Conservation (phyloP, 2,113 vertebrate genomes). For the Myotis brandtii region DNA sequence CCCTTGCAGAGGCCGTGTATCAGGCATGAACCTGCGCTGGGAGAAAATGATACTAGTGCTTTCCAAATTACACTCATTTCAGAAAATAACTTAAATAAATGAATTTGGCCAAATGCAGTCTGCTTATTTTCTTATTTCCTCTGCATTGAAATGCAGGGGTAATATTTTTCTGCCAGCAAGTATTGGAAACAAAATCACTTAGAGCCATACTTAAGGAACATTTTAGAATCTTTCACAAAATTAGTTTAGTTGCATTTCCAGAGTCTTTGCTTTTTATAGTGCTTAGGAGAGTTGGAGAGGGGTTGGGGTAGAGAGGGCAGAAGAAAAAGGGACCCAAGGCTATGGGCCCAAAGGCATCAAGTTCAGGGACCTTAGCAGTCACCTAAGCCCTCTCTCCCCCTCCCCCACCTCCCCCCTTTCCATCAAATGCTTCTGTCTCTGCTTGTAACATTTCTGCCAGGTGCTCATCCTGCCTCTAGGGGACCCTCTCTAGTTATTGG, state of each 20-base stretch:
- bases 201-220: slow-evolving; percentile 48
- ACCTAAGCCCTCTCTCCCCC: neutral
- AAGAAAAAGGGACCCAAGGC: neutral
- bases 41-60: slow-evolving; percentile 68
- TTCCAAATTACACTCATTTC: slow-evolving; percentile 72
- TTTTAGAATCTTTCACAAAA: slow-evolving; percentile 62
- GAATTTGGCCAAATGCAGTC: slow-evolving; percentile 57
- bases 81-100: slow-evolving; percentile 66
- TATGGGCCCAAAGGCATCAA: neutral
- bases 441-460: neutral
- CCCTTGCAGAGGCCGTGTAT: slow-evolving; percentile 34
- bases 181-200: slow-evolving; percentile 72
- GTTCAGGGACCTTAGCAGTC: neutral
- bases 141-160: slow-evolving; percentile 74
- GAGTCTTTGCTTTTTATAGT: slow-evolving; percentile 45
- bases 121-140: slow-evolving; percentile 70
- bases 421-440: neutral
- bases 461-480: neutral
- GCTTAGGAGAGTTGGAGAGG: neutral
- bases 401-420: no score
- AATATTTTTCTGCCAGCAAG: slow-evolving; percentile 75
- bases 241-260: slow-evolving; percentile 54
- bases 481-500: neutral
- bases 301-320: neutral
- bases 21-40: slow-evolving; percentile 61